Evolutionary conservation across 2,888 invertebrate species (phyloP), one percentile per base, ranked within the genome.

Genomic region (Dexiosoma caninum): DNA sequence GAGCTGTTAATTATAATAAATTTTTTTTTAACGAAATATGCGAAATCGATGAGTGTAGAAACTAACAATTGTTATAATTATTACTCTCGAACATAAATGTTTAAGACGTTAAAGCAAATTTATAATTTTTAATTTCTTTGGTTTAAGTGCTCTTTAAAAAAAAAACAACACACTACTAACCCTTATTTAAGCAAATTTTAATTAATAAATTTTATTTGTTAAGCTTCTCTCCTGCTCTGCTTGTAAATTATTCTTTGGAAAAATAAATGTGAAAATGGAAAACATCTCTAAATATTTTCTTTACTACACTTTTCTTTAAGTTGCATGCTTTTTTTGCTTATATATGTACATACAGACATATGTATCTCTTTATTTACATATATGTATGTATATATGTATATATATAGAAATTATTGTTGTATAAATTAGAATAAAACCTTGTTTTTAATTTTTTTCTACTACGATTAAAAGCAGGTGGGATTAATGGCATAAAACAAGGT

Each of bases 271-370:
- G 3, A 57, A 64, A 71, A 59, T n/a, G n/a, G n/a, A 44, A 66
- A 59, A 44, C 21, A n/a, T n/a, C n/a, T 71, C 42, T 77, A 1
- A 59, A 57, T 32, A 7, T 10, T 55, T 12, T 55, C 7, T 40
- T 35, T 27, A 19, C 16, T 62, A 12, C n/a, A 23, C 27, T 35
- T 62, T 46, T 35, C 60, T 42, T 46, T 62, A 42, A 60, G 32
- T 69, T 57, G 71, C 71, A 72, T 72, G 71, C 27, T 27, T 27
- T n/a, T n/a, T 51, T 32, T 51, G 62, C 42, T 71, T 42, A 10
- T 40, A 32, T 67, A 6, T 51, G 53, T 46, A 55, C 12, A 40
- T 5, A 6, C n/a, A n/a, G n/a, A n/a, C n/a, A n/a, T n/a, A n/a
- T n/a, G n/a, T n/a, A n/a, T n/a, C n/a, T n/a, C 59, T 53, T 53